Conservation (phyloP, 2,888 invertebrate genomes). For the Hyposoter didymator region DNA sequence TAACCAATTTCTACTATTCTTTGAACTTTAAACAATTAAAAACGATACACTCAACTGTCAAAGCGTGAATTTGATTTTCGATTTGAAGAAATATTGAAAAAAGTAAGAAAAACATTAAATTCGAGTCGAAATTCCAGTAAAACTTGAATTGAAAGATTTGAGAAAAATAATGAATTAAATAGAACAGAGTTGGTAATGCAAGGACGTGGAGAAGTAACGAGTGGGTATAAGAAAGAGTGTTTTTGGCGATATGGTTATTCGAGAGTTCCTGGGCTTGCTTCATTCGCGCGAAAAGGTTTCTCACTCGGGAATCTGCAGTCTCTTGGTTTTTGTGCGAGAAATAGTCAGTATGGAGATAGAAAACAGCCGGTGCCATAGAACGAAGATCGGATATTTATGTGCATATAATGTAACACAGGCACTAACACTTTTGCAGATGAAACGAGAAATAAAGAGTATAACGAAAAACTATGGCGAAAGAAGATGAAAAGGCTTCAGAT, state of each 20-base stretch:
- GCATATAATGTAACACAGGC: slow-evolving; percentile 29
- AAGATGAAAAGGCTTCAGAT: slow-evolving; percentile 43
- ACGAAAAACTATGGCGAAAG: slow-evolving; percentile 41
- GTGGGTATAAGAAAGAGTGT: slow-evolving; percentile 1
- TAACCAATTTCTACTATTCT: no score
- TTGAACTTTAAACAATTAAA: no score
- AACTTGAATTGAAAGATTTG: no score
- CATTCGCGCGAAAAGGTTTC: slow-evolving; percentile 72
- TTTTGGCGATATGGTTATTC: slow-evolving; percentile 78
- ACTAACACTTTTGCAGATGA: not conserved
- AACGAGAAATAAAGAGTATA: slow-evolving; percentile 37
- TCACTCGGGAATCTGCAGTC: slow-evolving; percentile 76
- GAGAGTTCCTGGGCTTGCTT: slow-evolving; percentile 75
- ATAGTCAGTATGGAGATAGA: slow-evolving; percentile 18
- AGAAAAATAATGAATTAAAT: not conserved
- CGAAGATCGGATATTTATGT: not conserved
- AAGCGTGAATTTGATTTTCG: no score
- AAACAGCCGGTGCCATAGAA: slow-evolving; percentile 4
- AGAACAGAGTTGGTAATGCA: slow-evolving; percentile 42
- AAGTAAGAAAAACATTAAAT: no score
- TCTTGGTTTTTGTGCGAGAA: slow-evolving; percentile 74
- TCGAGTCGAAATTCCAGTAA: no score
- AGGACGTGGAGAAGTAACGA: slow-evolving; percentile 46
- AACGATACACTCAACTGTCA: no score
- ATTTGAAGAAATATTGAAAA: no score